Base-by-base conservation (phyloP, 2,113 vertebrate genomes). In the Herpailurus yagouaroundi region DNA sequence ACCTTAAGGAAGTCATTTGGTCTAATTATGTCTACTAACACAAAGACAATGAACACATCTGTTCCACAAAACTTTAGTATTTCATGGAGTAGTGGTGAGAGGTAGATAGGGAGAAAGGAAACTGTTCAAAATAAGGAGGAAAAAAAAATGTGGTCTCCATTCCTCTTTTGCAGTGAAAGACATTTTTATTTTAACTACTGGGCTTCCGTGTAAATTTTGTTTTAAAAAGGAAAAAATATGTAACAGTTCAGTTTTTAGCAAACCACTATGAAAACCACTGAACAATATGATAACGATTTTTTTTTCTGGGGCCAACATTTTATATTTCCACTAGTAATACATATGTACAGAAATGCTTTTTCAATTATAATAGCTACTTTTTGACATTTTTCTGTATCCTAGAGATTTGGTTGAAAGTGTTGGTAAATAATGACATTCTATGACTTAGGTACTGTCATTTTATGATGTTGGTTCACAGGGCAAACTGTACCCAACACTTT, bases 11-110 rank as follows among this genome's bases (percentile, higher is more conserved):
- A 89, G 11, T 12, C 63, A 64, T 7, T 89, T 13, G 52, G 50
- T 93, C 50, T 96, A 33, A 96, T 71, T 79, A 79, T 57, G 52
- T 93, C 50, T 63, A 93, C 63, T 85, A 60, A 76, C 38, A 89
- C 19, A 83, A 89, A 77, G 41, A 84, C 29, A 50, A 21, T 63
- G 63, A 93, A 14, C 29, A 63, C 33, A 93, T n/a, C 48, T 84
- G 9, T 79, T 88, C 15, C n/a, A 45, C 52, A 7, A 74, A 73
- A 64, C 14, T 55, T 86, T 38, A 73, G n/a, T 91, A 73, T 80
- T 87, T 92, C 64, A 80, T 73, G 38, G 31, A 95, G 50, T 48
- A 5, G 55, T 74, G 25, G 33, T 74, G 60, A 89, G 31, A 71
- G 10, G 8, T 63, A 31, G 50, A 80, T 86, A 36, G 38, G 57